A percentile compares a stretch with the other conserved stretches of the same genome.
Evolutionary conservation across 2,113 vertebrate species (phyloP).

Genomic region (Amphiprion percula): DNA sequence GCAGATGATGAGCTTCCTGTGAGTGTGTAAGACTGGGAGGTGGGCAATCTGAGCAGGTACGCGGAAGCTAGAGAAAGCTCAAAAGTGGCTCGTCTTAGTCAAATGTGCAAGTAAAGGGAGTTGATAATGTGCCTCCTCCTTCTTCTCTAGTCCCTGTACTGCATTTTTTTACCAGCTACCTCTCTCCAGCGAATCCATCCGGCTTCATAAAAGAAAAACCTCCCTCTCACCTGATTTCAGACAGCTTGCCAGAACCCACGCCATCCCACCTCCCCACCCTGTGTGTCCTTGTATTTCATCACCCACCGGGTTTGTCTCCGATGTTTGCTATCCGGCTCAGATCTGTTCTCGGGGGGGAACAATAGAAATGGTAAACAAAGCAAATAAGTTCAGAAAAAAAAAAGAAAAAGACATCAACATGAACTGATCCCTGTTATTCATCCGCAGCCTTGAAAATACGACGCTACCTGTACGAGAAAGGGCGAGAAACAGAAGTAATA

Average conservation of each 20-base stretch:
- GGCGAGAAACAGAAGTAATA: constrained; percentile 57
- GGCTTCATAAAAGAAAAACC: constrained; percentile 10
- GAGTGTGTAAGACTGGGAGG: neutral
- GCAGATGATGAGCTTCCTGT: constrained; percentile 16
- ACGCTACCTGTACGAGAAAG: constrained; percentile 51
- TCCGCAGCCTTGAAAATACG: constrained; percentile 48
- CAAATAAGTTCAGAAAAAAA: constrained; percentile 47
- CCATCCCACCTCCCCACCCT: constrained; percentile 12
- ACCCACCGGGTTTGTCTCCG: constrained; percentile 36
- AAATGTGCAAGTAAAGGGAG: constrained; percentile 10
- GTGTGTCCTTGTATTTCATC: constrained; percentile 71
- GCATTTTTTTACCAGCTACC: constrained; percentile 7
- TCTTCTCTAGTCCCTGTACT: constrained; percentile 14
- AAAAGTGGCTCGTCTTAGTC: constrained; percentile 11
- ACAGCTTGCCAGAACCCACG: constrained; percentile 33
- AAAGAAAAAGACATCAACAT: constrained; percentile 5
- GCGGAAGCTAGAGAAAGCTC: constrained; percentile 7
- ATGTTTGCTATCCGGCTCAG: constrained; percentile 53
- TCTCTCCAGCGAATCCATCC: neutral
- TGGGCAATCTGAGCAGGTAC: constrained; percentile 22
- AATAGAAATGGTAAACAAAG: constrained; percentile 58
- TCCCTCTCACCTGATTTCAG: constrained; percentile 31
- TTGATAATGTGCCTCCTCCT: neutral
- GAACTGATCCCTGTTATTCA: constrained; percentile 59
- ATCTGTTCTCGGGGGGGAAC: constrained; percentile 35